These are phyloP conservation scores for Agrenia bidenticulata DNA, from an alignment of 2,888 invertebrate genomes.

Conservation along the genomic window DNA sequence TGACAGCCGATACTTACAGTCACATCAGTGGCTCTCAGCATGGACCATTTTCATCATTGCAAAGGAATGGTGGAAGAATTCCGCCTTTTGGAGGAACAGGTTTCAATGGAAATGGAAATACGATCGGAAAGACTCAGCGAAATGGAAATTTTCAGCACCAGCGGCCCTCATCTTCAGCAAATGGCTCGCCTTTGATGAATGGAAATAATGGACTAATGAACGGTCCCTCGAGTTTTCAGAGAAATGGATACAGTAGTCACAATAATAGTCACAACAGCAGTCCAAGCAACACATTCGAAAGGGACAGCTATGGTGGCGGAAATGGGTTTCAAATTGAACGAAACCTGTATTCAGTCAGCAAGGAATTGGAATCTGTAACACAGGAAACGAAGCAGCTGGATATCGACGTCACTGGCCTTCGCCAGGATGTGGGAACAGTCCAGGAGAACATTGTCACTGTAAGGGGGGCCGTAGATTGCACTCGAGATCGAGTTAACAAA, in stretches of 20 bases:
- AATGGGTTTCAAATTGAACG: slow-evolving; percentile 34
- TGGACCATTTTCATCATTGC: slow-evolving; percentile 39
- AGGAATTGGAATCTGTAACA: slow-evolving; percentile 42
- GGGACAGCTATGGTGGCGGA: slow-evolving; percentile 13
- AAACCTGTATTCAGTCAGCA: slow-evolving; percentile 34
- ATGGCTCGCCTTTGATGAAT: slow-evolving; percentile 41
- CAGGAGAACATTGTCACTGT: slow-evolving; percentile 48
- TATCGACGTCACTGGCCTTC: slow-evolving; percentile 34
- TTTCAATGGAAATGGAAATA: background rate
- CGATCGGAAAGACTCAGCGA: too few relatives aligned
- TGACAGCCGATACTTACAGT: slow-evolving; percentile 46
- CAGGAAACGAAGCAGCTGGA: slow-evolving; percentile 44
- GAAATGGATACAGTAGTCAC: slow-evolving; percentile 27
- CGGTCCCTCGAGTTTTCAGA: slow-evolving; percentile 16
- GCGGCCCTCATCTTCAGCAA: slow-evolving; percentile 34
- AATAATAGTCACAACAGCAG: slow-evolving; percentile 33
- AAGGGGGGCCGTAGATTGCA: slow-evolving; percentile 35
- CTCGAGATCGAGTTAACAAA: slow-evolving; percentile 39
- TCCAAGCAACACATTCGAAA: slow-evolving; percentile 32
- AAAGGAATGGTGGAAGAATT: slow-evolving; percentile 26
- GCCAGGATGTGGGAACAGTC: slow-evolving; percentile 46
- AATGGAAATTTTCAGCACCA: slow-evolving; percentile 7
- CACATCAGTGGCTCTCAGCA: slow-evolving; percentile 25
- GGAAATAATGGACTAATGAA: slow-evolving; percentile 15
- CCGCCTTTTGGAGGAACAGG: background rate